A percentile compares a stretch with the other conserved stretches of the same genome.
Conservation (phyloP, 2,113 vertebrate species). For the Ptilonorhynchus violaceus region DNA sequence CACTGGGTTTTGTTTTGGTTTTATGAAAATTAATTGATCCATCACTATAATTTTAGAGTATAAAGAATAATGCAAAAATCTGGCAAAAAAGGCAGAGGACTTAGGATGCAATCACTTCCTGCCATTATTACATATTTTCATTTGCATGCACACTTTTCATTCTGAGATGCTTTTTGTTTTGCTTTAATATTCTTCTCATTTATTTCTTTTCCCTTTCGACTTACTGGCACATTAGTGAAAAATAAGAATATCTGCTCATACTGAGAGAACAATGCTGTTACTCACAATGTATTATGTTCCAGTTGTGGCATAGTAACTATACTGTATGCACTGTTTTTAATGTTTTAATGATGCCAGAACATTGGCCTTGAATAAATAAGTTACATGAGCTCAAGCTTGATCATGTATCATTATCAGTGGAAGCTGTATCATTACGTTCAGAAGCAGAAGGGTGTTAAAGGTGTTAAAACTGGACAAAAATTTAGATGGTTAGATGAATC, state of each 20-base stretch:
- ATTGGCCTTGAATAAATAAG: background rate
- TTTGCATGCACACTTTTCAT: background rate
- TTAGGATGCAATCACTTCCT: background rate
- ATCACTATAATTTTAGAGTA: background rate
- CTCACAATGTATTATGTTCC: background rate
- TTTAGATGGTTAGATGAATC: background rate
- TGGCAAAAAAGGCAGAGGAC: background rate
- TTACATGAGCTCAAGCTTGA: background rate
- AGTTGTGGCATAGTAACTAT: background rate
- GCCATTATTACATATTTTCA: background rate
- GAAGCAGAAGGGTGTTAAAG: background rate
- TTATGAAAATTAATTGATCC: background rate
- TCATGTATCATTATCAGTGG: background rate
- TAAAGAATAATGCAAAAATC: slow-evolving; percentile 10
- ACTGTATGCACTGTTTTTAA: background rate
- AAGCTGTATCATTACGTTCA: background rate
- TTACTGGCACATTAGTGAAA: background rate
- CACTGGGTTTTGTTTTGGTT: background rate
- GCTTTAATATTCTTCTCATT: background rate
- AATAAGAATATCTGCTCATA: background rate
- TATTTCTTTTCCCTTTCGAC: background rate
- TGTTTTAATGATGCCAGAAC: background rate
- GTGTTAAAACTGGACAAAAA: background rate
- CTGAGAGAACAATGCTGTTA: background rate
- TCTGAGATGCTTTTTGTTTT: background rate